Evolutionary conservation across 2,888 invertebrate genomes (phyloP), one percentile per base, ranked within the genome.

Genomic region (Ochropacha duplaris): DNA sequence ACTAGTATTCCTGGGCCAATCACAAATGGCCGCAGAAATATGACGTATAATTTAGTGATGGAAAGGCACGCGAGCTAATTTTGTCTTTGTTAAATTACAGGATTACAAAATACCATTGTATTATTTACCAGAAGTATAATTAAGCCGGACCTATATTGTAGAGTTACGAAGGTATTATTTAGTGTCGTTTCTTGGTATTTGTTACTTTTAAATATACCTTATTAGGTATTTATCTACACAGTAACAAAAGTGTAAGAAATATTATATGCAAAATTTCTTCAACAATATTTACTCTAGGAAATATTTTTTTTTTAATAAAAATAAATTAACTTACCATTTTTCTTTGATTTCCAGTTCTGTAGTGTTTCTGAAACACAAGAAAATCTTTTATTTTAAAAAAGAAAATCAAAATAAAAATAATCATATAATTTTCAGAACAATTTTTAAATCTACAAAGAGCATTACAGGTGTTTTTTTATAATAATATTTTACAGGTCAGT

Each of bases 11-110:
- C 54, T 16, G 19, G 14, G 28, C 22, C 22, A 31, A 54, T 26
- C 50, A 59, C 56, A 56, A n/a, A 50, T 56, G 56, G 55, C n/a
- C 55, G 24, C 56, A 49, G 34, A 22, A 22, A 24, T 26, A 50
- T 50, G 26, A n/a, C 50, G 2, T 26, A n/a, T 50, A 28, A 50
- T 50, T 50, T 26, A 9, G 28, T 26, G 14, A 26, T n/a, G 39
- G 9, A 50, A n/a, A 11, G 2, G 50, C 6, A 50, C 24, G 50
- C 28, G 26, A 28, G 39, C 16, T 16, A 4, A 39, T 39, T 39
- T 39, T 16, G n/a, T 16, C 8, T 39, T 39, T 39, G 39, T 39
- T 39, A 16, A 39, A 39, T 39, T 39, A 16, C 16, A 39, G 14
- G 39, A 39, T 39, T 16, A 39, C 39, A 39, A 16, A 39, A 39